Base-by-base conservation (phyloP, 2,797 vertebrate genomes). In the Gymnopithys bicolor region DNA sequence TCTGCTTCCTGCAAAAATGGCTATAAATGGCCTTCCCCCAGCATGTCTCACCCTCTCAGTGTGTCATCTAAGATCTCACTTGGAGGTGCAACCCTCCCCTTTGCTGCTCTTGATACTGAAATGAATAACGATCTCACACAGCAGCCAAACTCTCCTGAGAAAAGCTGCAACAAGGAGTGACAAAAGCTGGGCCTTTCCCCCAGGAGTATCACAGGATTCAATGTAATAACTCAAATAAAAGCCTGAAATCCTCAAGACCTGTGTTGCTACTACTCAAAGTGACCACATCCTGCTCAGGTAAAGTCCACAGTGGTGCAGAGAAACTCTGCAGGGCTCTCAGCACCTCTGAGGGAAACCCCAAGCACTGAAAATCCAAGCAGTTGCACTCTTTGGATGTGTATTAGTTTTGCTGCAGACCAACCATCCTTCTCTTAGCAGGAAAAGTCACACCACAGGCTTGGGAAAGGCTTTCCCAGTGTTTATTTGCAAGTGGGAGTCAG, bases 271-370 rank as follows among this genome's bases (percentile, higher is more conserved):
- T 83, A 70, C 87, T 87, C 84, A 11, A 19, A 86, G 73, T 69
- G 79, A 92, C 95, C 95, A 95, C 95, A 96, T 96, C 92, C 95
- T 94, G 94, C 76, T 76, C 60, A 89, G 82, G 73, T 92, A 32
- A 49, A 94, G 87, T 90, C 91, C 83, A 79, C 86, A 87, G 75
- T 24, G n/a, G 66, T 19, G 15, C 56, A 74, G 46, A 90, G 35
- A 86, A 88, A 56, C 49, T 74, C 13, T 8, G 25, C 30, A 64
- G 79, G 84, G 67, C 48, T 74, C 70, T 74, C 87, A 88, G 63
- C 91, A 77, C 53, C 93, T 68, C 33, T 0, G 55, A 92, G 82
- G 4, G 27, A 82, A 93, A 88, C 56, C 32, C 83, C 63, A 27
- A 59, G 63, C 19, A 49, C 67, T 66, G 41, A 46, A 64, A 69